Percentiles rank a stretch among this genome's conserved stretches.
Conservation (phyloP, 2,113 vertebrate species). For the Hemiscyllium ocellatum region DNA sequence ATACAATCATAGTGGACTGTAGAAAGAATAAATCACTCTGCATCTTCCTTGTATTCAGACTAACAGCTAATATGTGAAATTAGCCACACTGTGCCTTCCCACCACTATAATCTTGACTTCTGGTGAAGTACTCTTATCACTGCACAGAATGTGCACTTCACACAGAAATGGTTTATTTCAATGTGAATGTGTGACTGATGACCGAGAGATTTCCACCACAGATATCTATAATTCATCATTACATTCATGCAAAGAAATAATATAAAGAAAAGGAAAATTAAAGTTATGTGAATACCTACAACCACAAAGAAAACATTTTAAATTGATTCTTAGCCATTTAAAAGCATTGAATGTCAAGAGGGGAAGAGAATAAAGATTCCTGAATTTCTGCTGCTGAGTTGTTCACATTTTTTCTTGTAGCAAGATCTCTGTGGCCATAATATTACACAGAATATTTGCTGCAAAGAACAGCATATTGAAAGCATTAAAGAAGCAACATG, state of each 20-base stretch:
- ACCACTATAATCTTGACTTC: background rate
- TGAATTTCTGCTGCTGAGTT: background rate
- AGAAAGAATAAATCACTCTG: background rate
- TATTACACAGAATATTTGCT: background rate
- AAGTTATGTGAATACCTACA: background rate
- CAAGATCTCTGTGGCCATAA: background rate
- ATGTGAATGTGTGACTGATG: background rate
- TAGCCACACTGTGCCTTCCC: background rate
- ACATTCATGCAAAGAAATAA: background rate
- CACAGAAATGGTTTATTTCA: background rate
- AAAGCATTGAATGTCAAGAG: background rate
- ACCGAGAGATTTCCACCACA: background rate
- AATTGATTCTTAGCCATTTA: background rate
- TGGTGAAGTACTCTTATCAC: background rate
- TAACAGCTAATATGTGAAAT: background rate
- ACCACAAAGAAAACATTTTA: background rate
- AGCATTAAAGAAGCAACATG: background rate
- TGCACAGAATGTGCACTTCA: background rate
- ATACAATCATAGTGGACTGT: background rate
- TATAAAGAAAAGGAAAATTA: background rate
- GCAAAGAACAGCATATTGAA: background rate
- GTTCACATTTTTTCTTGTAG: background rate
- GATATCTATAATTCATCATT: background rate
- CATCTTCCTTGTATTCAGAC: background rate
- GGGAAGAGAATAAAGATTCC: background rate